Conservation (phyloP, 2,888 invertebrate species). For the Pristionchus mayeri region DNA sequence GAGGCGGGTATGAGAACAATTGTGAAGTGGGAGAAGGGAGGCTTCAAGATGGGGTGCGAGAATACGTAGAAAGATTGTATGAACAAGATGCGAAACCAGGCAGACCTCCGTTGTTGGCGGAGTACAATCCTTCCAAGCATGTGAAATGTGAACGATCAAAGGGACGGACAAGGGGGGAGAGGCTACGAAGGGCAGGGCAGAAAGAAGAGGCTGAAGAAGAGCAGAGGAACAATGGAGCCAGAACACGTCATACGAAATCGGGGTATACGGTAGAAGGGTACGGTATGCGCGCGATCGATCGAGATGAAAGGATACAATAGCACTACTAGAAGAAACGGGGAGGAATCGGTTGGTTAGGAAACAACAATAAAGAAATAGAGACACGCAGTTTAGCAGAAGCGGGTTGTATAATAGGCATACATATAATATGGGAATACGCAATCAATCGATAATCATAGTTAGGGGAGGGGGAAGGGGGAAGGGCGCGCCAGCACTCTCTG, state of each 20-base stretch:
- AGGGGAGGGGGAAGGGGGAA: background rate
- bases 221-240: slow-evolving; percentile 22
- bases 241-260: slow-evolving; percentile 43
- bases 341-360: background rate
- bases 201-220: background rate
- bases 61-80: slow-evolving; percentile 44
- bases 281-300: slow-evolving; percentile 30
- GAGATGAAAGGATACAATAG: slow-evolving; percentile 34
- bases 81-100: slow-evolving; percentile 29
- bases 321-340: background rate
- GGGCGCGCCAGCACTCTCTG: background rate
- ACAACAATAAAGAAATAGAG: slow-evolving; percentile 19
- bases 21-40: background rate
- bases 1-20: slow-evolving; percentile 27
- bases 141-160: slow-evolving; percentile 26
- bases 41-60: background rate
- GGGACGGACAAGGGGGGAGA: background rate
- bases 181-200: background rate
- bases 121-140: slow-evolving; percentile 30
- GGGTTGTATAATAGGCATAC: slow-evolving; percentile 33
- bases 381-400: slow-evolving; percentile 44
- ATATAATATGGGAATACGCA: slow-evolving; percentile 38
- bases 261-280: slow-evolving; percentile 33
- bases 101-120: background rate
- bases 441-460: slow-evolving; percentile 44